Evolutionary conservation across 92 coral and sea anemone genomes (phyloP), one percentile per base, ranked within the genome.

Genomic region (Pocillopora meandrina): DNA sequence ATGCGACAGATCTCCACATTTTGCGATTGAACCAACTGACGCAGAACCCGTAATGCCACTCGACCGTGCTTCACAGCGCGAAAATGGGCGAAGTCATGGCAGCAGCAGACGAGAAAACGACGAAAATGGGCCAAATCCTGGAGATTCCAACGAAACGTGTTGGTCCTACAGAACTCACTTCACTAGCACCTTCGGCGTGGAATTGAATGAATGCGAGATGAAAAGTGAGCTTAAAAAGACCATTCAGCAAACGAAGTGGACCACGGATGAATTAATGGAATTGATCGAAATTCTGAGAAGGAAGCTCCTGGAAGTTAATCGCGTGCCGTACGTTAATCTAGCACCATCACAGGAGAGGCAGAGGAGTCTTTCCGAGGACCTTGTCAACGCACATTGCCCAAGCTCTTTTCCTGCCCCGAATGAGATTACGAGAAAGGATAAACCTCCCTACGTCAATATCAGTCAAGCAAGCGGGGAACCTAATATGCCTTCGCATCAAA

Each of bases 201-300:
- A 72, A 11, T 62, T 62, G 23, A 20, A 61, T 26, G 80, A 83
- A 18, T 18, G 63, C 13, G 80, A 61, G 21, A 52, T 63, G 9
- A 83, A 83, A 64, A 16, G 31, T 8, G 64, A 72, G 23, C 57
- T 83, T 26, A 83, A 26, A 17, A 72, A 62, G 56, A 56, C 63
- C 18, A 73, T 83, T 52, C 65, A 73, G 9, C 26, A 74, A 62
- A 64, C 55, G 79, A 19, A 64, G 36, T 83, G 86, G 86, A 35
- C 80, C 47, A 73, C 73, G 15, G 86, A 72, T 10, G 86, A 83
- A 57, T 83, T 79, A 80, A 23, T 16, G 65, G 86, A 73, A 56
- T 14, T 83, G 86, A 83, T 80, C 20, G 80, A 73, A 47, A 31
- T 31, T 35, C 73, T 83, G 3, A 26, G 10, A 42, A 23, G 31